Conservation (phyloP, 2,888 invertebrate genomes). For the Morinoia aosen region DNA sequence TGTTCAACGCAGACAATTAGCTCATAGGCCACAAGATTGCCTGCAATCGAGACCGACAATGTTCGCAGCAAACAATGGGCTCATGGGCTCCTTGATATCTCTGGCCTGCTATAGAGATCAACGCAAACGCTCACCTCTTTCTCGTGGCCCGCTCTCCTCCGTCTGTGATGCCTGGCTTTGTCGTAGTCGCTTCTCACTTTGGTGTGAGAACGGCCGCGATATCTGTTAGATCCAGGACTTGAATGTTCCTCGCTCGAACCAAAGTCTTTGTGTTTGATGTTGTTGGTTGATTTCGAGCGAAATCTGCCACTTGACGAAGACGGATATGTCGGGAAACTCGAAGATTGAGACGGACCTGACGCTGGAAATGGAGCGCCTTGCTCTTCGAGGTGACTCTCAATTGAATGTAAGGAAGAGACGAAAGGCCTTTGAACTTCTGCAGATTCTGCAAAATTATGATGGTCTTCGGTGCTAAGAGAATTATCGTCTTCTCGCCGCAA, state of each 20-base stretch:
- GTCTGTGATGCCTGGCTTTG: slow-evolving; percentile 44
- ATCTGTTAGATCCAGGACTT: slow-evolving; percentile 43
- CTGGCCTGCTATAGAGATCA: not conserved
- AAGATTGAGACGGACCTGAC: slow-evolving; percentile 28
- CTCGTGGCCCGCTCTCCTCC: slow-evolving; percentile 33
- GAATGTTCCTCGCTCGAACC: slow-evolving; percentile 34
- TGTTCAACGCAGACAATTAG: not conserved
- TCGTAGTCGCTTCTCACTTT: slow-evolving; percentile 27
- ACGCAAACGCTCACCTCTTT: slow-evolving; percentile 32
- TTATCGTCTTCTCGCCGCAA: not conserved
- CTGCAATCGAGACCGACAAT: not conserved
- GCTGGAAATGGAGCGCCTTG: not conserved
- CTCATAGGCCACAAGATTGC: not conserved
- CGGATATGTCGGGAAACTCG: slow-evolving; percentile 45
- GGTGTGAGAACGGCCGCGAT: slow-evolving; percentile 48
- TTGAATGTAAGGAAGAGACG: slow-evolving; percentile 36
- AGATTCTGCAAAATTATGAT: slow-evolving; percentile 13
- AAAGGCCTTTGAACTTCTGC: slow-evolving; percentile 7
- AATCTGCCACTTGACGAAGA: slow-evolving; percentile 41
- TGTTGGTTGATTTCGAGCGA: slow-evolving; percentile 48
- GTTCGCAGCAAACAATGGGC: not conserved
- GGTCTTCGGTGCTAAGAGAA: not conserved
- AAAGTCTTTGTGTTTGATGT: slow-evolving; percentile 52
- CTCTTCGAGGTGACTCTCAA: slow-evolving; percentile 49
- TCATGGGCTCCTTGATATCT: not conserved